Evolutionary conservation across 2,113 vertebrate genomes (phyloP), one percentile per base, ranked within the genome.

Genomic region (Corythoichthys haematopterus): DNA sequence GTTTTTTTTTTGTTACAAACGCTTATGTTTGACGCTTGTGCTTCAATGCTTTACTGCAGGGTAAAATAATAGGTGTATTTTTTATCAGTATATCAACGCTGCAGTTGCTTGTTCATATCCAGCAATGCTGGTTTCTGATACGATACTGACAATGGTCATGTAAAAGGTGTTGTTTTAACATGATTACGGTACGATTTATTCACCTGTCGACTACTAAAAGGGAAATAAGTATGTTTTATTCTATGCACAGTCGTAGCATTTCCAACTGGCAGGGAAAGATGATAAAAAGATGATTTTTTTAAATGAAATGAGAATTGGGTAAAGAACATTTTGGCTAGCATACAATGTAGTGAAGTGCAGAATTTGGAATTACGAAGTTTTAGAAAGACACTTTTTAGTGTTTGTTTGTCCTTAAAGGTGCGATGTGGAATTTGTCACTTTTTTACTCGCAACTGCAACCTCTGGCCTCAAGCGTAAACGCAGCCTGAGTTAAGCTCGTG

Each of bases 371-470:
- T 15, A 36, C 55, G 37, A 35, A 16, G 33, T 16, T 16, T 38
- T 43, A 61, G 37, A 5, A 33, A 10, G 52, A 4, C 20, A 55
- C 33, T 76, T 56, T 48, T 51, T 8, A 38, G 45, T 15, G 45
- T 16, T 20, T 74, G 76, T 74, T 82, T 79, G 69, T 66, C 53
- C 56, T 56, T 58, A 75, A 69, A 28, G 20, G 20, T 28, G 20
- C 20, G 20, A 28, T 28, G 20, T 28, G 20, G 20, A 28, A 28
- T 28, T 28, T 28, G 20, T 28, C 20, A 28, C 20, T 28, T 28
- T 28, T 28, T 28, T 28, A 28, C 20, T 28, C 20, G 20, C 20
- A 28, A 28, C 20, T 28, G 20, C 20, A 28, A 28, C 20, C 20
- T 28, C 20, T 28, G 20, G 20, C 20, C 20, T 28, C 20, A 28